These are phyloP conservation scores for Nothura maculosa DNA, from an alignment of 2,797 vertebrate species.

Conservation along the genomic window DNA sequence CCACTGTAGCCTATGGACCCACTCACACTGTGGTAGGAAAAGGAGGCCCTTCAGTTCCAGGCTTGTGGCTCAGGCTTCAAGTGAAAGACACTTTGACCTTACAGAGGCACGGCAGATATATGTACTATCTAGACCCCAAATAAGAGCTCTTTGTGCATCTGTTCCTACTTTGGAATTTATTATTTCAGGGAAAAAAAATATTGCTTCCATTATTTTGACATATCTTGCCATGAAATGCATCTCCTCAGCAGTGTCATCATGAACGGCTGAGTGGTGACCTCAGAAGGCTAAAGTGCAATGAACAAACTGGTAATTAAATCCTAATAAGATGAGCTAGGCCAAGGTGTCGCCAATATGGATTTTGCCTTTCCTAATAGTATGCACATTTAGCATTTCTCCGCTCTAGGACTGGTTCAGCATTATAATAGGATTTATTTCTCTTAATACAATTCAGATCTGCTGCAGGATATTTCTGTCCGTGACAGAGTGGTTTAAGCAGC, in stretches of 20 bases:
- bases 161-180: neutral
- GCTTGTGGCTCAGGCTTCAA: rapidly evolving
- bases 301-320: neutral
- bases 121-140: neutral
- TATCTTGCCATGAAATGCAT: neutral
- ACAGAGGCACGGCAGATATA: rapidly evolving
- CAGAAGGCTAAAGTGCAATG: neutral
- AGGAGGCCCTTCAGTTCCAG: neutral
- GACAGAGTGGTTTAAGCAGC: neutral
- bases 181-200: rapidly evolving
- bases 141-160: neutral
- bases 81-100: neutral
- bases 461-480: neutral
- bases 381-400: neutral
- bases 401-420: neutral
- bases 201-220: neutral
- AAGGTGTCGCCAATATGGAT: neutral
- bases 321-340: neutral
- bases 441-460: neutral
- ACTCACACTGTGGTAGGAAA: no score
- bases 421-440: neutral
- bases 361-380: neutral
- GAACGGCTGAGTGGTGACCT: neutral
- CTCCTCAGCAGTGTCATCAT: neutral
- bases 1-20: rapidly evolving